Base-by-base conservation (phyloP, 2,888 invertebrate genomes). In the Parnassius glacialis region DNA sequence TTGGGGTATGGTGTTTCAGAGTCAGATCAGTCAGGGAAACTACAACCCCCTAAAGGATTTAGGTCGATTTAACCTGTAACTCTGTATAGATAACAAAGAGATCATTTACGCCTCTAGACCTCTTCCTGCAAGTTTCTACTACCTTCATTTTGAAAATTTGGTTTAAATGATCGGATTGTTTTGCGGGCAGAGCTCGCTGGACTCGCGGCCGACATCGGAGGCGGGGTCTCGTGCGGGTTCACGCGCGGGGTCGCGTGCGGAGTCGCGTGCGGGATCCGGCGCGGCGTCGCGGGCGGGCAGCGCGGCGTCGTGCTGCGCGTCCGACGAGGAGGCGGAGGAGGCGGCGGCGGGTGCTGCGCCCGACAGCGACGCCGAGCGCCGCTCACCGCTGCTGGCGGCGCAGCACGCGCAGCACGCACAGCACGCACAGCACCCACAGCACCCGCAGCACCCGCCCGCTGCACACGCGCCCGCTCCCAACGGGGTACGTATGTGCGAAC, bases 351-450 rank as follows among this genome's bases (percentile, higher is more conserved):
- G 90, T 47, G 87, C 92, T 52, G 96, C 95, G 74, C 95, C 95
- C 69, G 96, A 96, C 78, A 96, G 96, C 78, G 96, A 97, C 81
- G 95, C 95, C 56, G 97, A 97, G 84, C 94, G 96, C 71, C 84
- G 96, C 60, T 96, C 96, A 16, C 97, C 97, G 16, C 84, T 97
- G 44, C 89, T 97, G 56, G 81, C 88, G 1, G 85, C 81, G 25
- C 91, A 93, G 76, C 48, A 68, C 79, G 16, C 62, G 16, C 84
- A 97, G 43, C 89, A 97, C 54, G 81, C 88, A 96, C 78, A 96
- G 97, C 81, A 95, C 95, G 84, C 81, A 25, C 91, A 93, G 76
- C 48, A 68, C 79, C 16, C 62, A 16, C 84, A 97, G 43, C 89
- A 97, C 55, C 81, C 88, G 96, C 78, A 96, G 97, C 81, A 95